Evolutionary conservation across 2,113 vertebrate species (phyloP), one percentile per base, ranked within the genome.

Genomic region (Pipra filicauda): DNA sequence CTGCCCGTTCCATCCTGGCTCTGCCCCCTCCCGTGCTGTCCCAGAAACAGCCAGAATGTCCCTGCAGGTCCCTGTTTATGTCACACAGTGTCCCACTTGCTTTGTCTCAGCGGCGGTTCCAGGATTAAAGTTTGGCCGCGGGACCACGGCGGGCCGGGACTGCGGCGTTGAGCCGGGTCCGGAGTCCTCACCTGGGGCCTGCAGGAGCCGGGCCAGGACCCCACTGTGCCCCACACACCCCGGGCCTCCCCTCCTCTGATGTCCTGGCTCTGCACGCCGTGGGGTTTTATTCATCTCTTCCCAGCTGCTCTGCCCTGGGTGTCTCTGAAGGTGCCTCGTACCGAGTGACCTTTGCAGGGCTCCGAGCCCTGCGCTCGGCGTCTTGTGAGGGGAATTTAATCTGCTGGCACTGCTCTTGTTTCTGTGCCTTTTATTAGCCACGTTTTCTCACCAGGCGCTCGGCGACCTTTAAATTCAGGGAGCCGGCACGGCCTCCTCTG

Each of bases 391-490:
- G 96, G 93, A 97, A 97, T 93, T 97, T 61, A 96, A 97, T 97
- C 95, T 96, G 95, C 93, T 93, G 78, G 65, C 83, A 21, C 48
- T 18, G 90, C 86, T 39, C 84, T 91, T 89, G 91, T 69, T 72
- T 49, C 70, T 93, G 93, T 95, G 92, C 81, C 95, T 97, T 97
- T 97, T 97, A 93, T 97, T 97, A 96, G 97, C 93, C 59, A 58
- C 31, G 5, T 78, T 73, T 88, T 62, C 89, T 83, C 82, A 31
- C 57, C 44, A 37, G 86, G 85, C 70, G 76, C 62, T 81, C 91
- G 6, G 21, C 80, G 95, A 97, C 96, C 97, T 97, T 97, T 96
- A 92, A 69, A 79, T 70, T 84, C 75, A 77, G 83, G 59, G 90
- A 51, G 72, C 72, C 43, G 6, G 43, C 91, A 31, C 1, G 0